phyloP scores from a whole-genome alignment of 2,797 vertebrate genomes.

The Sebastolobus altivelis region DNA sequence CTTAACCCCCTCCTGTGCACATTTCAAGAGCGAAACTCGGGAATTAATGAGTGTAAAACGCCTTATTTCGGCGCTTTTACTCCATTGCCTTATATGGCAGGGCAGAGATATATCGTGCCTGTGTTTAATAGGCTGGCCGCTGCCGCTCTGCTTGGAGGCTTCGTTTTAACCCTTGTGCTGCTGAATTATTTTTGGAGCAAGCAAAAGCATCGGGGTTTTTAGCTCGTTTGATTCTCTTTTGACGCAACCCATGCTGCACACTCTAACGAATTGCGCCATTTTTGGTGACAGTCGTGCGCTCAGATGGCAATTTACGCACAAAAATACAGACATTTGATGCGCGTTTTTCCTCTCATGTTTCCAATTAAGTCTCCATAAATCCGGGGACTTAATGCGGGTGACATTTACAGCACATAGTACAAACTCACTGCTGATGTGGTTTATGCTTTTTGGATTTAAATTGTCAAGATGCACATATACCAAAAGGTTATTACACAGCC shows the following conservation, averaged over 20 bases:
- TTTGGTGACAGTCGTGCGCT: not conserved
- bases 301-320: conserved; percentile 3
- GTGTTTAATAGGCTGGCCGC: conserved; percentile 82
- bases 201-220: conserved; percentile 20
- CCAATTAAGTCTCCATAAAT: conserved; percentile 68
- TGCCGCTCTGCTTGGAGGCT: conserved; percentile 77
- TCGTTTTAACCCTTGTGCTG: conserved; percentile 84
- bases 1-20: not conserved
- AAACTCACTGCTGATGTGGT: conserved; percentile 47
- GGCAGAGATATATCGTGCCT: conserved; percentile 83
- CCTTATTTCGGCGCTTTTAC: conserved; percentile 72
- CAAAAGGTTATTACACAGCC: conserved; percentile 8
- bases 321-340: not conserved
- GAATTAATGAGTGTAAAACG: conserved; percentile 52
- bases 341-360: conserved; percentile 43
- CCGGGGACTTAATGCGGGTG: conserved; percentile 42
- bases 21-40: conserved; percentile 43
- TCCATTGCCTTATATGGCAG: conserved; percentile 88
- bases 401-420: conserved; percentile 62
- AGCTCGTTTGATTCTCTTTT: not conserved
- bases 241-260: rapidly evolving
- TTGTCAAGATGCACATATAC: conserved; percentile 40
- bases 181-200: conserved; percentile 79
- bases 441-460: conserved; percentile 60
- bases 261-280: not conserved